Conservation (phyloP, 2,113 vertebrate species). For the Colinus virginianus region DNA sequence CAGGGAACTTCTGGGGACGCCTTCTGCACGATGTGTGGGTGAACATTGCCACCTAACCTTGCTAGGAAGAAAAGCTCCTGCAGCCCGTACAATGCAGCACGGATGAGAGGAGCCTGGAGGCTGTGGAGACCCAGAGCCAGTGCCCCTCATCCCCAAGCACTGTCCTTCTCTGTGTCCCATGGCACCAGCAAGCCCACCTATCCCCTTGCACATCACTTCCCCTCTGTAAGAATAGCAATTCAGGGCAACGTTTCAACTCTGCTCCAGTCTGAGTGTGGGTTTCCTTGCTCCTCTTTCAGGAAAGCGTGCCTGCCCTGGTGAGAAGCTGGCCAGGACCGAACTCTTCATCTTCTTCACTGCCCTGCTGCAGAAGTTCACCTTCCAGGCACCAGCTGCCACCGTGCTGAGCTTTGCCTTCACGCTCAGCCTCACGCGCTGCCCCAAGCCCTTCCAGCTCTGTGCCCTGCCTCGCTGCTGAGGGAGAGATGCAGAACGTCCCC, state of each 20-base stretch:
- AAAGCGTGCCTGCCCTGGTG: slow-evolving; percentile 81
- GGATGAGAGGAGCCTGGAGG: background rate
- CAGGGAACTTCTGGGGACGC: slow-evolving; percentile 25
- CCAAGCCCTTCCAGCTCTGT: slow-evolving; percentile 77
- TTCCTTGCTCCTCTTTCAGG: slow-evolving; percentile 68
- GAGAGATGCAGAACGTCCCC: fast-evolving
- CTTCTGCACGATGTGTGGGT: slow-evolving; percentile 59
- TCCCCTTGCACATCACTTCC: background rate
- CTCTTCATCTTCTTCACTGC: slow-evolving; percentile 84
- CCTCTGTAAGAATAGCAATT: background rate
- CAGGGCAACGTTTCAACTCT: background rate
- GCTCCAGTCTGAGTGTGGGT: fast-evolving
- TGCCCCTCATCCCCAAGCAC: background rate
- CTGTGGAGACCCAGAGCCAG: background rate
- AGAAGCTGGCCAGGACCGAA: slow-evolving; percentile 82
- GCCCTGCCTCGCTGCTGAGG: slow-evolving; percentile 42
- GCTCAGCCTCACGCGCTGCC: slow-evolving; percentile 76
- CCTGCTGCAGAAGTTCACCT: slow-evolving; percentile 80
- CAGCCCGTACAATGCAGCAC: background rate
- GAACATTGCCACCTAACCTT: slow-evolving; percentile 75
- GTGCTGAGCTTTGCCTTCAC: slow-evolving; percentile 72
- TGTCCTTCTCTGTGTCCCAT: background rate
- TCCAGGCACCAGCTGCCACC: slow-evolving; percentile 44
- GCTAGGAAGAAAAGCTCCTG: slow-evolving; percentile 47
- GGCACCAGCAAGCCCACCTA: background rate